Conservation (phyloP, 2,888 invertebrate species). For the Zootermopsis nevadensis region DNA sequence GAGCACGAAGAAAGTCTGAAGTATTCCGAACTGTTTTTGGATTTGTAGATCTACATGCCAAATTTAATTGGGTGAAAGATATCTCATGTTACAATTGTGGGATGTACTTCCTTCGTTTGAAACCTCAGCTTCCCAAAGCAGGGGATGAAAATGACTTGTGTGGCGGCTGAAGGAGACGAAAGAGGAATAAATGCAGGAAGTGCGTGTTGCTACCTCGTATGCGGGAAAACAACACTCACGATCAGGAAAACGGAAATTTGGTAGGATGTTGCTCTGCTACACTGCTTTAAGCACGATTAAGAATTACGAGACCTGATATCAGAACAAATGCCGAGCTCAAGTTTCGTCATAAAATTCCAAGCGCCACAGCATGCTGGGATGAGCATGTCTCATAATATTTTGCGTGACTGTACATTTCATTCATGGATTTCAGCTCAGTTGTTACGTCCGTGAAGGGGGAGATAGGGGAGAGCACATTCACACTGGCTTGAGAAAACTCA, state of each 20-base stretch:
- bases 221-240: constrained; percentile 11
- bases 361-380: not conserved
- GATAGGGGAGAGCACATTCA: constrained; percentile 14
- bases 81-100: not conserved
- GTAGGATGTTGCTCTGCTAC: not conserved
- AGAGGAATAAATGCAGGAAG: constrained; percentile 31
- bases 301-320: not conserved
- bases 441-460: not conserved
- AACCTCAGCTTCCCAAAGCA: constrained; percentile 22
- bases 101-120: not conserved
- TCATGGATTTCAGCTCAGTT: constrained; percentile 1
- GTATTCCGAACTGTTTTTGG: not conserved
- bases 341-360: not conserved
- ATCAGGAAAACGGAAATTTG: not conserved
- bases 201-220: constrained; percentile 12
- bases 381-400: constrained; percentile 11
- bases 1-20: not conserved
- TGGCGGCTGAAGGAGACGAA: not conserved
- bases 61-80: not conserved
- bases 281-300: not conserved
- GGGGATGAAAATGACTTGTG: constrained; percentile 3
- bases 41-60: not conserved
- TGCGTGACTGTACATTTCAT: constrained; percentile 37
- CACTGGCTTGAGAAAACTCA: constrained; percentile 35
- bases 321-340: too few relatives aligned